Evolutionary conservation across 2,888 invertebrate genomes (phyloP).

Genomic region (Spilarctia lutea): DNA sequence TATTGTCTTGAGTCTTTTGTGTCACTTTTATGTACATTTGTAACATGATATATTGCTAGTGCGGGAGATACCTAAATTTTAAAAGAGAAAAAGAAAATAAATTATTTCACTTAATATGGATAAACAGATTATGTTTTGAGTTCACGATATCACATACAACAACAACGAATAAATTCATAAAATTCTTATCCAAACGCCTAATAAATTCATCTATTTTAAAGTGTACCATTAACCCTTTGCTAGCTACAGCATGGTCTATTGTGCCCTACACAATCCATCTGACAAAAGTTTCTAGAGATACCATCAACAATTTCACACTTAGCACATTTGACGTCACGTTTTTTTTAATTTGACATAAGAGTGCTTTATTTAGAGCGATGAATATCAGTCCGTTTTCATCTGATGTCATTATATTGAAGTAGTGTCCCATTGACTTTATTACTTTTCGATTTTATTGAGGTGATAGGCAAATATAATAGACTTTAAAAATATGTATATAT

Average conservation of each 20-base stretch:
- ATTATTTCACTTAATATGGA: neutral
- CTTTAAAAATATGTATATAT: neutral
- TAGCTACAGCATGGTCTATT: constrained; percentile 41
- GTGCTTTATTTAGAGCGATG: constrained; percentile 74
- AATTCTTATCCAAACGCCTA: constrained; percentile 17
- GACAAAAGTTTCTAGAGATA: constrained; percentile 68
- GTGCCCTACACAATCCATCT: constrained; percentile 56
- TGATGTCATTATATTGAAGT: constrained; percentile 70
- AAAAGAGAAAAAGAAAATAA: neutral
- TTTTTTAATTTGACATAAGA: constrained; percentile 69
- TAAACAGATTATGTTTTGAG: neutral
- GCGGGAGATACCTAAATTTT: too few relatives aligned
- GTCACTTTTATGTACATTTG: too few relatives aligned
- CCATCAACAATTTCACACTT: constrained; percentile 81
- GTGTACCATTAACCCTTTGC: constrained; percentile 43
- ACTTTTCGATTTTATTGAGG: constrained; percentile 53
- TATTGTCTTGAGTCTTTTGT: too few relatives aligned
- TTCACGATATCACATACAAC: neutral
- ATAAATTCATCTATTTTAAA: constrained; percentile 40
- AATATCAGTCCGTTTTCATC: constrained; percentile 71
- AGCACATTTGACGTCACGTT: constrained; percentile 61
- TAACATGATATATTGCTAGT: too few relatives aligned
- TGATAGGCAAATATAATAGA: neutral
- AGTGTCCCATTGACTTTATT: constrained; percentile 67
- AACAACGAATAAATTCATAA: constrained; percentile 7